These are phyloP conservation scores for Zaprionus inermis DNA, from an alignment of 1,140 invertebrate species.

Conservation along the genomic window DNA sequence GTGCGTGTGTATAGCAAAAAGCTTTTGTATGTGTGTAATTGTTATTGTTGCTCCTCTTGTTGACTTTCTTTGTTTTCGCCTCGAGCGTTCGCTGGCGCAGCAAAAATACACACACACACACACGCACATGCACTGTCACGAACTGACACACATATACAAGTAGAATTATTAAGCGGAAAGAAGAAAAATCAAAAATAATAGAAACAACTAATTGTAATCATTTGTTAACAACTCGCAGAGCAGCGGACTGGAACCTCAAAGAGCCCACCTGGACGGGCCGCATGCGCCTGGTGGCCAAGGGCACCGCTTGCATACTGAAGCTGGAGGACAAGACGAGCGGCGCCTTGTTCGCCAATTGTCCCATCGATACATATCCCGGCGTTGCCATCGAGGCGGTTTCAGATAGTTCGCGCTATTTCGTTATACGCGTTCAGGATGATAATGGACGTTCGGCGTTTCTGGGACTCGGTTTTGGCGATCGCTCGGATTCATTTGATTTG, in stretches of 20 bases:
- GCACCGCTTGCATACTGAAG: conserved; percentile 94
- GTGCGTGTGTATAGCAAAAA: conserved; percentile 51
- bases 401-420: conserved; percentile 99
- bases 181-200: background rate
- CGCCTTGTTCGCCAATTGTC: conserved; percentile 99
- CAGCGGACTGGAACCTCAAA: conserved; percentile 98
- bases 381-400: conserved; percentile 97
- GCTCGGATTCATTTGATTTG: conserved; percentile 99
- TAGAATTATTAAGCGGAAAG: background rate
- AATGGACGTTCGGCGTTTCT: conserved; percentile 98
- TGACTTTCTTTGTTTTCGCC: conserved; percentile 68
- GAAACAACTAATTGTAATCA: conserved; percentile 8
- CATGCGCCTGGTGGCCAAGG: conserved; percentile 95
- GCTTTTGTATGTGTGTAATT: conserved; percentile 33
- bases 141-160: conserved; percentile 24
- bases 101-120: conserved; percentile 15
- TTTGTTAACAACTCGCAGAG: conserved; percentile 86
- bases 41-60: conserved; percentile 43
- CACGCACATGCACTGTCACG: conserved; percentile 12
- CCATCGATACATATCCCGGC: conserved; percentile 98
- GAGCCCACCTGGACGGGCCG: conserved; percentile 98
- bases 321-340: conserved; percentile 98
- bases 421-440: conserved; percentile 97
- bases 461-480: conserved; percentile 98
- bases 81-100: conserved; percentile 14